These are phyloP conservation scores for Diplodus sargus DNA, from an alignment of 2,797 vertebrate species.

Conservation along the genomic window DNA sequence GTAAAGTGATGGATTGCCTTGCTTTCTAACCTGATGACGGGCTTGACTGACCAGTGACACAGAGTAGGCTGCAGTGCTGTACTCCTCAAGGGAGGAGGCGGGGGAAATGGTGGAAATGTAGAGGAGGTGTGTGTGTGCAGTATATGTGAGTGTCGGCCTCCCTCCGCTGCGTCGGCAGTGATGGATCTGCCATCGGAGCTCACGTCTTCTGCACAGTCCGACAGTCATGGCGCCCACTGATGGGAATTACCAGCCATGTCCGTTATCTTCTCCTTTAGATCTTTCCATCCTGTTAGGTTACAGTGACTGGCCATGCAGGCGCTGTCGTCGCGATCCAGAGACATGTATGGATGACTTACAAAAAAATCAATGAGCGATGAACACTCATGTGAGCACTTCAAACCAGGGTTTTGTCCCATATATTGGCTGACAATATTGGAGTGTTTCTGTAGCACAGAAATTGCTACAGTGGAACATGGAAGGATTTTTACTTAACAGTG, in stretches of 20 bases:
- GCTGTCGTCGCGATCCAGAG: slow-evolving; percentile 27
- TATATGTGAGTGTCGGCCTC: slow-evolving; percentile 30
- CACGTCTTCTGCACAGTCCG: slow-evolving; percentile 51
- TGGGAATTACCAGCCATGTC: slow-evolving; percentile 68
- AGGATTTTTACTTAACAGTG: slow-evolving; percentile 23
- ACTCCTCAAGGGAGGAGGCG: slow-evolving; percentile 1
- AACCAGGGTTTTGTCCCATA: slow-evolving; percentile 5
- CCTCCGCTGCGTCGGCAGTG: slow-evolving; percentile 44
- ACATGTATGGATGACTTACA: slow-evolving; percentile 39
- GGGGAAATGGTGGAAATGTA: slow-evolving; percentile 35
- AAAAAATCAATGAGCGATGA: slow-evolving; percentile 57
- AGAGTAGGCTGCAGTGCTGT: slow-evolving; percentile 38
- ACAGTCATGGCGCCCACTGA: slow-evolving; percentile 44
- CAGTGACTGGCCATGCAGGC: slow-evolving; percentile 37
- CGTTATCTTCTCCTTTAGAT: slow-evolving; percentile 63
- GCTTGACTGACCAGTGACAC: slow-evolving; percentile 69
- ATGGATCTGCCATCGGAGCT: slow-evolving; percentile 62
- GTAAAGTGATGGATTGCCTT: slow-evolving; percentile 62
- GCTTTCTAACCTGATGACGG: slow-evolving; percentile 59
- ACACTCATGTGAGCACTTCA: slow-evolving; percentile 34
- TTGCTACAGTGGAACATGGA: background rate
- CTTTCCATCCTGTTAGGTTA: slow-evolving; percentile 61
- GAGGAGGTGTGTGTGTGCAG: background rate
- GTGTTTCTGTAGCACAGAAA: slow-evolving; percentile 10
- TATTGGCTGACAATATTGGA: slow-evolving; percentile 6